Evolutionary conservation across 2,888 invertebrate species (phyloP).

Genomic region (Ceriagrion tenellum): DNA sequence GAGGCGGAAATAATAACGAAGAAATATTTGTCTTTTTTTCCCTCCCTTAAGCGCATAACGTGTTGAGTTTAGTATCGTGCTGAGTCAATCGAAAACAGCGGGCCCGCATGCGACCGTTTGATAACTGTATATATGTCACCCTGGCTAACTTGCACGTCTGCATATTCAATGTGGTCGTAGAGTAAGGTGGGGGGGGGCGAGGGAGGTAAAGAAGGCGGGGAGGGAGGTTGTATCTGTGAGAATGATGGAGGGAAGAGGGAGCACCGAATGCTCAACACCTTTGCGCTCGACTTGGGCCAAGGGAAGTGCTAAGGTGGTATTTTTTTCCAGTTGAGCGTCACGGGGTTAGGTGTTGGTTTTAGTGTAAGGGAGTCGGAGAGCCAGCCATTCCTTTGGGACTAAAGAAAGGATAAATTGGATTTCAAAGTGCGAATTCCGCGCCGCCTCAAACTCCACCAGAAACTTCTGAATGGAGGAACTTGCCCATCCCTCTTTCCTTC

Average conservation of each 20-base stretch:
- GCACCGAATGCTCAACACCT: background rate
- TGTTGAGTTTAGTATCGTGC: background rate
- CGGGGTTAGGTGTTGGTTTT: constrained; percentile 34
- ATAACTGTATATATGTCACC: constrained; percentile 2
- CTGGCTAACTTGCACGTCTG: background rate
- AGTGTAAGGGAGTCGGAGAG: background rate
- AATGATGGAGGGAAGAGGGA: background rate
- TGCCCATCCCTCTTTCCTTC: background rate
- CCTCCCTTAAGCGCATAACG: background rate
- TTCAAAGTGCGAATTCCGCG: constrained; percentile 29
- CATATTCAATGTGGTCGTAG: background rate
- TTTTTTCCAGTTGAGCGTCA: constrained; percentile 13
- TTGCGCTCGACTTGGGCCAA: background rate
- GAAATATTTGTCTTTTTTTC: background rate
- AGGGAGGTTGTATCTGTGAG: too few species aligned
- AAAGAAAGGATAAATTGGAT: constrained; percentile 32
- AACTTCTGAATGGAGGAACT: constrained; percentile 36
- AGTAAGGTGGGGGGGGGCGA: too few species aligned
- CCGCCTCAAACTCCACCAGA: background rate
- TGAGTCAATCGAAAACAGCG: background rate
- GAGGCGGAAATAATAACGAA: background rate
- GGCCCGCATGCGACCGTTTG: background rate
- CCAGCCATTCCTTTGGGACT: background rate
- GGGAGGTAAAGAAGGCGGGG: too few species aligned
- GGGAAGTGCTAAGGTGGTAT: background rate